Conservation (phyloP, 2,888 invertebrate genomes). For the Oxyscelio sp. region DNA sequence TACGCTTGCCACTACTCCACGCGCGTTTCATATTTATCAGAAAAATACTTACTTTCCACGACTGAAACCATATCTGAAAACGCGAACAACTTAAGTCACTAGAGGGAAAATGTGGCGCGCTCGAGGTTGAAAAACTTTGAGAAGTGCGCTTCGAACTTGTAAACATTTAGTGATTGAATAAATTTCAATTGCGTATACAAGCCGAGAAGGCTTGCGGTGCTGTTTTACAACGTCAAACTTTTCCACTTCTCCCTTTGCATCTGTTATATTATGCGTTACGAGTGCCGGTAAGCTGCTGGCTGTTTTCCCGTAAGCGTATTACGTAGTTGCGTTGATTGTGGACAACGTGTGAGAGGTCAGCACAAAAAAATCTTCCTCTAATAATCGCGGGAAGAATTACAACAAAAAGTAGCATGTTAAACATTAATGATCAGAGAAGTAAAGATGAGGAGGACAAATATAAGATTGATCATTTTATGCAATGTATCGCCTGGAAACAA, state of each 20-base stretch:
- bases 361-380: constrained; percentile 42
- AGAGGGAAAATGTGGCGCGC: constrained; percentile 50
- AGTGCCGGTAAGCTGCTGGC: constrained; percentile 54
- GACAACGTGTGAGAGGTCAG: constrained; percentile 46
- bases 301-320: constrained; percentile 59
- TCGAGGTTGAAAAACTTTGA: constrained; percentile 73
- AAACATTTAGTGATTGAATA: constrained; percentile 76
- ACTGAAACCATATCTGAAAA: constrained; percentile 70
- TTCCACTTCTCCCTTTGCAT: constrained; percentile 72
- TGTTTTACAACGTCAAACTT: constrained; percentile 73
- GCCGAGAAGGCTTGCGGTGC: constrained; percentile 71
- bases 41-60: constrained; percentile 65
- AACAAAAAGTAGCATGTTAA: too few species aligned
- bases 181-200: constrained; percentile 75
- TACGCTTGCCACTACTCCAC: constrained; percentile 47
- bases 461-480: too few species aligned
- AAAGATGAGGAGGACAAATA: too few species aligned
- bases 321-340: constrained; percentile 64
- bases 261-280: constrained; percentile 73
- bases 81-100: constrained; percentile 67
- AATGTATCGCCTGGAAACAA: too few species aligned
- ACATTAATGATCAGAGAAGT: too few species aligned
- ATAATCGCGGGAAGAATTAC: too few species aligned
- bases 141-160: constrained; percentile 74
- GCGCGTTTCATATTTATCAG: constrained; percentile 52